Evolutionary conservation across 2,797 vertebrate genomes (phyloP).

Genomic region (Sciurus vulgaris): DNA sequence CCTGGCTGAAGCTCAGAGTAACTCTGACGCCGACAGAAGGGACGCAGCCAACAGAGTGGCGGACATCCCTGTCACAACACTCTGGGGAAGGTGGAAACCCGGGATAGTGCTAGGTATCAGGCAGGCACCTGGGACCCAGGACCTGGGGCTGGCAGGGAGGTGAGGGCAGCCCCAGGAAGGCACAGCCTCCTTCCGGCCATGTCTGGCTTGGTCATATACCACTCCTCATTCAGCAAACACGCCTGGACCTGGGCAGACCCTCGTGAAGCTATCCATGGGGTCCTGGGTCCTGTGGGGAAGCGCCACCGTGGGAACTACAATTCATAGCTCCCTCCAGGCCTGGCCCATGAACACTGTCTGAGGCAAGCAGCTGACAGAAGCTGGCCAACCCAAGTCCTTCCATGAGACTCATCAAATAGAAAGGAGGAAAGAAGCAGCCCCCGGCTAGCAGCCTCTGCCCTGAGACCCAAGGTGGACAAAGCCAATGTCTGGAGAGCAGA

Average conservation of each 20-base stretch:
- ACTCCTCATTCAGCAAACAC: accelerated
- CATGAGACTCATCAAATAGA: neutral
- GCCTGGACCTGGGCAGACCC: neutral
- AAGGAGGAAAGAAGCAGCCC: neutral
- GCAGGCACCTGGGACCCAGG: neutral
- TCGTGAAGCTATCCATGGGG: neutral
- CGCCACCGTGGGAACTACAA: accelerated
- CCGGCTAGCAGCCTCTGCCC: neutral
- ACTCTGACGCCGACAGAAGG: accelerated
- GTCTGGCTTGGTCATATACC: accelerated
- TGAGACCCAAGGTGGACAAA: neutral
- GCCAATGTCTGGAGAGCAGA: neutral
- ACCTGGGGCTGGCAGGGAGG: too few species aligned
- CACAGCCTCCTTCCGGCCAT: neutral
- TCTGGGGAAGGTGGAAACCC: neutral
- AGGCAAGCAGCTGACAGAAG: neutral
- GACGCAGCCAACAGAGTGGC: neutral
- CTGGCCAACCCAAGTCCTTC: neutral
- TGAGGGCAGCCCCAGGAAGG: neutral
- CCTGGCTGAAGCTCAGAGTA: accelerated
- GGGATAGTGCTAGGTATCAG: neutral
- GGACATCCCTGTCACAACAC: accelerated
- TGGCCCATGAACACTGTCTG: neutral
- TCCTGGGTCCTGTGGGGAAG: neutral
- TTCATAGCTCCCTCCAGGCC: neutral